These are phyloP conservation scores for Chiloscyllium punctatum DNA, from an alignment of 2,797 vertebrate genomes.

Conservation along the genomic window DNA sequence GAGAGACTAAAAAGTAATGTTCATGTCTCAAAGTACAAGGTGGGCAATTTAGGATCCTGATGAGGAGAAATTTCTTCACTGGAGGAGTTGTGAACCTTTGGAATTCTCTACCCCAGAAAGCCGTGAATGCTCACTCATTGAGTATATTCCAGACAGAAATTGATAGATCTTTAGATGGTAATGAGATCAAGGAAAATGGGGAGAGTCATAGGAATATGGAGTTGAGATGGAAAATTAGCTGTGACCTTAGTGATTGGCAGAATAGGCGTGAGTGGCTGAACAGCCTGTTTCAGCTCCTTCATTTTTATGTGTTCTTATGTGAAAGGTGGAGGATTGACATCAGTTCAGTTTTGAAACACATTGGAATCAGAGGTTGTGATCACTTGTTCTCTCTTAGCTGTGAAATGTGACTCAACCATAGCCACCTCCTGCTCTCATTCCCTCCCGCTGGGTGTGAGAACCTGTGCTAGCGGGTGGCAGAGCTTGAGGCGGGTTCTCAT, in stretches of 20 bases:
- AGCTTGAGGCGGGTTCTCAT: background rate
- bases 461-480: background rate
- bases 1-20: background rate
- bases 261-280: background rate
- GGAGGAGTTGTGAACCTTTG: background rate
- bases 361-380: background rate
- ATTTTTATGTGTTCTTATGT: background rate
- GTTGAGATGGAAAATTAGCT: background rate
- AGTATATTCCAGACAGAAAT: background rate
- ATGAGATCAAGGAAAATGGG: background rate
- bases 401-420: background rate
- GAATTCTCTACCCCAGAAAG: background rate
- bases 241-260: background rate
- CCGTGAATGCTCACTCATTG: background rate
- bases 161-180: background rate
- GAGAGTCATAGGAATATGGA: background rate
- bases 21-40: too few species aligned
- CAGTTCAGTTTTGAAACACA: background rate
- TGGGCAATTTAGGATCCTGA: too few species aligned
- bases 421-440: background rate
- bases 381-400: background rate
- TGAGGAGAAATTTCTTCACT: background rate
- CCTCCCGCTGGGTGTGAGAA: background rate
- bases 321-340: background rate
- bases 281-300: background rate